These are phyloP conservation scores for Gnatocerus cornutus DNA, from an alignment of 2,888 invertebrate species.

Conservation along the genomic window DNA sequence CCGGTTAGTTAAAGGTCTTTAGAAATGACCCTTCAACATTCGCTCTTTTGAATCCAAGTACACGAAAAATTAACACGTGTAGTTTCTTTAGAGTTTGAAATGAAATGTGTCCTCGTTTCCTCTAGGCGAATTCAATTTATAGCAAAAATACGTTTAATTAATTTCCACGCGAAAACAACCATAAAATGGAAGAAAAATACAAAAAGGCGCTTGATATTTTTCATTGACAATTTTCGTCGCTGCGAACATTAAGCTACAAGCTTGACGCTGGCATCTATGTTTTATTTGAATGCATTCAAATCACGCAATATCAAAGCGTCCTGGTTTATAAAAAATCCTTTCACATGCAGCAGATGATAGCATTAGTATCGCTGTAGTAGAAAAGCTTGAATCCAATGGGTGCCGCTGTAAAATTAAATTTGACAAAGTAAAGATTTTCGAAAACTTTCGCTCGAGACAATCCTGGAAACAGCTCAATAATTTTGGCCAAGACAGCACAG, in stretches of 20 bases:
- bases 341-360: background rate
- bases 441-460: background rate
- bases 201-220: background rate
- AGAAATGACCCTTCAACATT: conserved; percentile 9
- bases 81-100: background rate
- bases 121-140: background rate
- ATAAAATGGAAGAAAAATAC: background rate
- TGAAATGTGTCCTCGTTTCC: conserved; percentile 10
- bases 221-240: conserved; percentile 8
- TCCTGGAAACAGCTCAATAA: too few relatives aligned
- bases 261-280: conserved; percentile 8
- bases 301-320: conserved; percentile 19
- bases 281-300: conserved; percentile 28
- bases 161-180: background rate
- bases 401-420: background rate
- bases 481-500: too few relatives aligned
- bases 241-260: conserved; percentile 18
- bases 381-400: background rate
- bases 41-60: conserved; percentile 2
- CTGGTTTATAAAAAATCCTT: conserved; percentile 17
- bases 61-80: background rate
- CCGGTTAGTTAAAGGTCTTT: conserved; percentile 27
- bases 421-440: background rate
- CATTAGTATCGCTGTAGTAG: background rate
- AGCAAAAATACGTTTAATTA: conserved; percentile 1